These are phyloP conservation scores for Centroberyx gerrardi DNA, from an alignment of 2,797 vertebrate species.

Conservation along the genomic window DNA sequence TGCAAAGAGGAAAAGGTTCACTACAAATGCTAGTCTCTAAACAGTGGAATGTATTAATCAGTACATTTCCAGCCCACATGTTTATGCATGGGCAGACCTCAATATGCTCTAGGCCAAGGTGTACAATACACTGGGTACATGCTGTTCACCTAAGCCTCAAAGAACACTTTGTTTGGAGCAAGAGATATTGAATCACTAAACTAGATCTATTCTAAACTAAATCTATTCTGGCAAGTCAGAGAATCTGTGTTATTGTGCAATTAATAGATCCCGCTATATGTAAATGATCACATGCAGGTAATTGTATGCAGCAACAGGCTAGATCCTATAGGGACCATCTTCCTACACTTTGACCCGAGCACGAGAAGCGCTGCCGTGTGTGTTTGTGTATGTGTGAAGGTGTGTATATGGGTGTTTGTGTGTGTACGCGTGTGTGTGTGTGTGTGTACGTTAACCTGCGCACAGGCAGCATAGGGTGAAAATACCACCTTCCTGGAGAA, in stretches of 20 bases:
- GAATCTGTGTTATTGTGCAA: background rate
- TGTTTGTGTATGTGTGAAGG: background rate
- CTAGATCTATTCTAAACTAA: no score
- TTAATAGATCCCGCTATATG: background rate
- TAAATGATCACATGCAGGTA: slow-evolving; percentile 1
- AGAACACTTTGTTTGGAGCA: slow-evolving; percentile 2
- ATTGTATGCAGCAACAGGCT: background rate
- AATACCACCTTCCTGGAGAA: slow-evolving; percentile 58
- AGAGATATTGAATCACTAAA: slow-evolving; percentile 1
- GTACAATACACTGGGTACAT: slow-evolving; percentile 22
- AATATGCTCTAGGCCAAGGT: slow-evolving; percentile 44
- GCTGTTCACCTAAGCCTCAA: slow-evolving; percentile 31
- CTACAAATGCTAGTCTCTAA: slow-evolving; percentile 32
- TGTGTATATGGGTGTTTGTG: background rate
- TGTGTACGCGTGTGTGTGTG: background rate
- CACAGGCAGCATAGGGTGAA: slow-evolving; percentile 31
- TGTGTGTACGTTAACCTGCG: slow-evolving; percentile 34
- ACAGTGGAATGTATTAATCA: slow-evolving; percentile 57
- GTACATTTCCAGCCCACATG: slow-evolving; percentile 32
- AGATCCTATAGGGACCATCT: background rate
- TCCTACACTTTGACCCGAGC: slow-evolving; percentile 10
- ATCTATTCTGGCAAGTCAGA: background rate
- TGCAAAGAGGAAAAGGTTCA: slow-evolving; percentile 27
- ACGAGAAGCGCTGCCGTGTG: background rate
- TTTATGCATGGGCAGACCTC: slow-evolving; percentile 57